Evolutionary conservation across 2,797 vertebrate genomes (phyloP).

Genomic region (Bradypus variegatus): DNA sequence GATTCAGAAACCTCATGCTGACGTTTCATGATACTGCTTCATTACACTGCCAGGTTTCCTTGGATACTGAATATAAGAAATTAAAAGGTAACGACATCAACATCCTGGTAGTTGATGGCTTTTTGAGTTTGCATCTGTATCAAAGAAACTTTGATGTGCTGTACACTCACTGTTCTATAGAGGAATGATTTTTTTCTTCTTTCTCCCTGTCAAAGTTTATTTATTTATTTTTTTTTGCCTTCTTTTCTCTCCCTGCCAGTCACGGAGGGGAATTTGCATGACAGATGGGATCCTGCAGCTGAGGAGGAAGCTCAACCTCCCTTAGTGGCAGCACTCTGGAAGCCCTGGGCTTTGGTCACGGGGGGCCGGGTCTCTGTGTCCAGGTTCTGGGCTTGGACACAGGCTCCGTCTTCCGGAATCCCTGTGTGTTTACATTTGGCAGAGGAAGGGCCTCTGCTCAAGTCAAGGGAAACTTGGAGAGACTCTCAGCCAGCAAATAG

Average conservation of each 20-base stretch:
- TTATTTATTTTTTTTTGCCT: not conserved
- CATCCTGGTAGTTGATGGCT: not conserved
- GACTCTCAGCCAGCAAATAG: not conserved
- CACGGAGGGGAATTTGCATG: not conserved
- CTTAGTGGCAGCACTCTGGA: not conserved
- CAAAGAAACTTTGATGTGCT: not conserved
- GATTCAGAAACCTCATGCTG: not conserved
- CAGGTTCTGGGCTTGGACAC: not conserved
- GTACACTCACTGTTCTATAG: not conserved
- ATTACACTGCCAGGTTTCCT: not conserved
- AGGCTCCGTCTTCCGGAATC: not conserved
- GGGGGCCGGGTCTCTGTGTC: not conserved
- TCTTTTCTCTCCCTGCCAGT: not conserved
- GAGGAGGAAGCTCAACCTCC: no score
- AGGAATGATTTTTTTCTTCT: not conserved
- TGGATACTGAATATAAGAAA: constrained; percentile 5
- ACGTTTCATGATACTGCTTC: not conserved
- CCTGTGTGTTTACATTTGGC: not conserved
- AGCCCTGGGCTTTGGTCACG: not conserved
- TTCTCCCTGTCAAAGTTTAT: constrained; percentile 12
- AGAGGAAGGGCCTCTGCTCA: not conserved
- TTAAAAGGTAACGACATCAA: constrained; percentile 27
- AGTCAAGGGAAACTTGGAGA: not conserved
- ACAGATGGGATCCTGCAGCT: not conserved
- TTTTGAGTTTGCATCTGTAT: not conserved